phyloP scores from a whole-genome alignment of 2,797 vertebrate species.

The Tokudaia muenninki region DNA sequence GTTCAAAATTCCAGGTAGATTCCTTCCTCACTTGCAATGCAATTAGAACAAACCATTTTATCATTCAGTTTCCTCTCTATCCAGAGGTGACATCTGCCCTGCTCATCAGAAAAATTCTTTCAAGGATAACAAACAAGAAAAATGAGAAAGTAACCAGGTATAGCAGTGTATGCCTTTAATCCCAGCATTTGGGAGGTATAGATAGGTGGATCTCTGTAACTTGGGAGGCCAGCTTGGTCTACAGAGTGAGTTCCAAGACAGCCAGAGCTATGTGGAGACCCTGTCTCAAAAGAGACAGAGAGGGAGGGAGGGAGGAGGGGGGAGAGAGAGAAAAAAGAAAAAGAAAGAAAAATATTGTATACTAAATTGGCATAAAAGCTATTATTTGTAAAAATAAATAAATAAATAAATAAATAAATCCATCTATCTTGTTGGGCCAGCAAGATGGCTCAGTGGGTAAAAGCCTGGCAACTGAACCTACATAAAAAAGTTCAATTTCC shows the following conservation, averaged over 20 bases:
- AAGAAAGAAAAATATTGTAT: not conserved
- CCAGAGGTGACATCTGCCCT: not conserved
- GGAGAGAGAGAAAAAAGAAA: too few relatives aligned
- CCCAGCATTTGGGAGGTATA: not conserved
- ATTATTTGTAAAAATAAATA: constrained; percentile 61
- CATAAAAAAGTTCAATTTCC: not conserved
- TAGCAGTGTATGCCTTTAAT: not conserved
- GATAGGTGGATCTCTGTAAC: not conserved
- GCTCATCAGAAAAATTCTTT: constrained; percentile 41
- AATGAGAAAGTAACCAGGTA: not conserved
- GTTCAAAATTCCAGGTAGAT: constrained; percentile 44
- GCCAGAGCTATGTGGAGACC: not conserved
- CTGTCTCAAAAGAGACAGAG: not conserved
- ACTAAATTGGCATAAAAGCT: constrained; percentile 11
- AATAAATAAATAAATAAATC: too few relatives aligned
- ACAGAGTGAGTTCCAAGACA: not conserved
- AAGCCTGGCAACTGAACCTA: not conserved
- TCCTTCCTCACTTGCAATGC: not conserved
- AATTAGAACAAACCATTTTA: constrained; percentile 38
- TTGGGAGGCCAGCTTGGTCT: not conserved
- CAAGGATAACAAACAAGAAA: constrained; percentile 45
- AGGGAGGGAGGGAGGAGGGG: fast-evolving
- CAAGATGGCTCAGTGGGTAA: not conserved
- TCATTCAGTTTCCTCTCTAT: not conserved
- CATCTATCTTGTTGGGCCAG: not conserved